phyloP scores from a whole-genome alignment of 2,888 invertebrate species.

The Drosophila flavopinicola region DNA sequence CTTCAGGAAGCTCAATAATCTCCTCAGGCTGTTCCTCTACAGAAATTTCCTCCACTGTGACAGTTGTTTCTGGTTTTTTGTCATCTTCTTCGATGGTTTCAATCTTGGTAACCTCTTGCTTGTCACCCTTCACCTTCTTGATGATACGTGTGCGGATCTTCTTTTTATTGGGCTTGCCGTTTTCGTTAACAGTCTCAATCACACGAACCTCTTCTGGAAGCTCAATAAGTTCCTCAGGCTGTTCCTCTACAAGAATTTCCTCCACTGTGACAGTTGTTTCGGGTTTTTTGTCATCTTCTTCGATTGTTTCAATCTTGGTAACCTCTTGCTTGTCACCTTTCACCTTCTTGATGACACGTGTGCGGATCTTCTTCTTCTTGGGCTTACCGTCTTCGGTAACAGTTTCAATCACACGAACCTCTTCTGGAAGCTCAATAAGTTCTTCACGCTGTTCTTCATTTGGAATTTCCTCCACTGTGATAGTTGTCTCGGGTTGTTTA shows the following conservation, averaged over 20 bases:
- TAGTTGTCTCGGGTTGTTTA: conserved; percentile 21
- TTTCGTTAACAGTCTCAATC: conserved; percentile 20
- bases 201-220: conserved; percentile 31
- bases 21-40: conserved; percentile 17
- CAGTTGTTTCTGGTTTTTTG: conserved; percentile 25
- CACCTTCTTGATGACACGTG: conserved; percentile 25
- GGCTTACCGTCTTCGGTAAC: conserved; percentile 20
- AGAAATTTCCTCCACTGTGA: conserved; percentile 25
- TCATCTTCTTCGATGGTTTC: conserved; percentile 39
- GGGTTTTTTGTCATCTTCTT: conserved; percentile 25
- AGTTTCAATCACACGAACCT: conserved; percentile 19
- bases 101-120: conserved; percentile 41
- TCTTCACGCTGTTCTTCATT: conserved; percentile 9
- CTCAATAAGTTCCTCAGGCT: conserved; percentile 18
- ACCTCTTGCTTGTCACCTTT: conserved; percentile 30
- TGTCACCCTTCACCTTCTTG: conserved; percentile 43
- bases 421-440: conserved; percentile 16
- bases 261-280: conserved; percentile 25
- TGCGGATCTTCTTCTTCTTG: conserved; percentile 23
- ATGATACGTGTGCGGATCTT: conserved; percentile 40
- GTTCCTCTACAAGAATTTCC: conserved; percentile 7
- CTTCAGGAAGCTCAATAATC: conserved; percentile 33
- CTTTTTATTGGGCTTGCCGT: conserved; percentile 33
- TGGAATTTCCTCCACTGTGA: conserved; percentile 19
- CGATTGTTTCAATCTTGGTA: conserved; percentile 28